phyloP scores from a whole-genome alignment of 2,113 vertebrate genomes.

The Heterocephalus glaber region DNA sequence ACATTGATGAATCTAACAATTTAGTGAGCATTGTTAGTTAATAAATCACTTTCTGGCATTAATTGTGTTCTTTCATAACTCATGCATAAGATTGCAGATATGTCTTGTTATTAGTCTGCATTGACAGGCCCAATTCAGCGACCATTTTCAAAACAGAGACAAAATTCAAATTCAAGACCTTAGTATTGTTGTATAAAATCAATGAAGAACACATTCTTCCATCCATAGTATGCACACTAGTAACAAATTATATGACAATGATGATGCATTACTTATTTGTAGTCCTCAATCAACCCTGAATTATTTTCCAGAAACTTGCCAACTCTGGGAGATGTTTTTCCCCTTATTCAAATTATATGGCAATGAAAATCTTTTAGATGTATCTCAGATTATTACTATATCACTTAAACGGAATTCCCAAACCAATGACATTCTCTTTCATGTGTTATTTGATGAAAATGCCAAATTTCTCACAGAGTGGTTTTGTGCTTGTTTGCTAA shows the following conservation, averaged over 20 bases:
- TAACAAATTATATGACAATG: neutral
- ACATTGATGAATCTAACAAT: neutral
- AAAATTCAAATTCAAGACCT: neutral
- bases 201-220: neutral
- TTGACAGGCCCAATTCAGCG: neutral
- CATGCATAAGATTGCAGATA: fast-evolving
- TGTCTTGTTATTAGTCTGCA: neutral
- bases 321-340: neutral
- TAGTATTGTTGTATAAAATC: neutral
- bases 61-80: neutral
- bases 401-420: neutral
- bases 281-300: neutral
- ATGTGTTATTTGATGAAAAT: neutral
- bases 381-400: neutral
- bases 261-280: neutral
- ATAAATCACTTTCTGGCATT: neutral
- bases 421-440: neutral
- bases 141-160: neutral
- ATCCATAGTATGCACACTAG: neutral
- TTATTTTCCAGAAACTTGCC: neutral
- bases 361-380: neutral
- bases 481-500: neutral
- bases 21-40: neutral
- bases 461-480: no score
- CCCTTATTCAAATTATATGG: neutral